phyloP scores from a whole-genome alignment of 2,888 invertebrate genomes.

The Tiliacea citrago region DNA sequence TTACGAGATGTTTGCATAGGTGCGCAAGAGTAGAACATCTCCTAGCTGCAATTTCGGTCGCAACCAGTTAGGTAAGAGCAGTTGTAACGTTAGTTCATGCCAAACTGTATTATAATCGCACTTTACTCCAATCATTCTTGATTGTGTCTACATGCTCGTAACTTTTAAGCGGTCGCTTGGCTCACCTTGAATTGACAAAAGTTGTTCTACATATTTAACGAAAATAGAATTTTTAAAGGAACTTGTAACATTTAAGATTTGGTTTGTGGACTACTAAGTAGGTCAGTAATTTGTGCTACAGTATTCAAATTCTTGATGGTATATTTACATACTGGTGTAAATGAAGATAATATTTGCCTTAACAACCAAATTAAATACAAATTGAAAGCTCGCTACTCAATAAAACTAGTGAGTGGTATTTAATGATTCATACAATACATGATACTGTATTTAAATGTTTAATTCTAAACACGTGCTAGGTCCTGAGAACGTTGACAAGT shows the following conservation, averaged over 20 bases:
- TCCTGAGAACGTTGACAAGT: slow-evolving; percentile 53
- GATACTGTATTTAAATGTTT: slow-evolving; percentile 24
- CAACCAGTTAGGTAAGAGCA: slow-evolving; percentile 53
- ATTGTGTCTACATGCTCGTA: slow-evolving; percentile 19
- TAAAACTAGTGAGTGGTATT: slow-evolving; percentile 33
- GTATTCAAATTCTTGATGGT: slow-evolving; percentile 3
- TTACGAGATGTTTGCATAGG: slow-evolving; percentile 62
- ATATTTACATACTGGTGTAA: slow-evolving; percentile 22
- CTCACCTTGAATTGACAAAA: slow-evolving; percentile 31
- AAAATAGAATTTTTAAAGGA: slow-evolving; percentile 6
- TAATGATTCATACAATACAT: slow-evolving; percentile 27
- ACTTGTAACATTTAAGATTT: slow-evolving; percentile 5
- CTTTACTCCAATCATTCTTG: slow-evolving; percentile 35
- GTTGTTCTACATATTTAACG: slow-evolving; percentile 39
- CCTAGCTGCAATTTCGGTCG: slow-evolving; percentile 60
- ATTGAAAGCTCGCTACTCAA: slow-evolving; percentile 9
- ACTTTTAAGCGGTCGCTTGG: neutral
- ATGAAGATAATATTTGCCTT: neutral
- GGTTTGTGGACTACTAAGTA: slow-evolving; percentile 11
- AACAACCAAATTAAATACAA: neutral
- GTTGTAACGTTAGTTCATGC: slow-evolving; percentile 39
- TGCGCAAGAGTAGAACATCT: slow-evolving; percentile 52
- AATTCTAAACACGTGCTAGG: slow-evolving; percentile 48
- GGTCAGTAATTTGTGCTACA: slow-evolving; percentile 1
- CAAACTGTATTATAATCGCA: slow-evolving; percentile 61